Evolutionary conservation across 2,113 vertebrate species (phyloP), one percentile per base, ranked within the genome.

Genomic region (Nesogale talazaci): DNA sequence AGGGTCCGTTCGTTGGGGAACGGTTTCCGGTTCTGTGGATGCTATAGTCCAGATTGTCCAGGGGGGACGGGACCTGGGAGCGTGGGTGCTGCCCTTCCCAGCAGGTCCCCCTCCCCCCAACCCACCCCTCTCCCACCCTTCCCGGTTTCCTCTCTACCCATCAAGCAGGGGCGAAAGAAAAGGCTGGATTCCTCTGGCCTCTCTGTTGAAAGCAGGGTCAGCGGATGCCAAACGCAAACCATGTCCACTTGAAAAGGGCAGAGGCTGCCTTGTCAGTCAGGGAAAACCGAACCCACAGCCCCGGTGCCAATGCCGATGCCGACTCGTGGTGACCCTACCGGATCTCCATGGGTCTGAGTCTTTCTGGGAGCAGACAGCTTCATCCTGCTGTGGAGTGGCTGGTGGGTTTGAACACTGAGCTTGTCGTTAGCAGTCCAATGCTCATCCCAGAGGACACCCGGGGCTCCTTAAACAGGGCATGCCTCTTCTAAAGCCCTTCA

Each of bases 41-140:
- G 4, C 20, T 2, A 0, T 23, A 63, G 36, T 29, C 0, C 0
- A 56, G 46, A 15, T 12, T 70, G 34, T n/a, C 36, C 19, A 23
- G 78, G 4, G 61, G 23, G 1, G 15, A 36, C 6, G 63, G 63
- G 22, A 12, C 20, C 10, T 6, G 40, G 81, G 70, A 34, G 65
- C 25, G 0, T 0, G 0, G 36, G 78, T 34, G 63, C 46, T 34
- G 9, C 0, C 1, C 3, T 3, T 75, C 31, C 31, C 25, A 6
- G 2, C 6, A 0, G 61, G 25, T 7, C 77, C n/a, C 25, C 29
- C 6, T 0, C 0, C 2, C 22, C 46, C 83, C 19, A 4, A 9
- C n/a, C n/a, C n/a, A n/a, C n/a, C n/a, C n/a, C n/a, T n/a, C n/a
- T n/a, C n/a, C n/a, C 9, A 1, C 10, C 27, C 59, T 38, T 19